Evolutionary conservation across 1,140 invertebrate genomes (phyloP).

Genomic region (Liolophura sinensis): DNA sequence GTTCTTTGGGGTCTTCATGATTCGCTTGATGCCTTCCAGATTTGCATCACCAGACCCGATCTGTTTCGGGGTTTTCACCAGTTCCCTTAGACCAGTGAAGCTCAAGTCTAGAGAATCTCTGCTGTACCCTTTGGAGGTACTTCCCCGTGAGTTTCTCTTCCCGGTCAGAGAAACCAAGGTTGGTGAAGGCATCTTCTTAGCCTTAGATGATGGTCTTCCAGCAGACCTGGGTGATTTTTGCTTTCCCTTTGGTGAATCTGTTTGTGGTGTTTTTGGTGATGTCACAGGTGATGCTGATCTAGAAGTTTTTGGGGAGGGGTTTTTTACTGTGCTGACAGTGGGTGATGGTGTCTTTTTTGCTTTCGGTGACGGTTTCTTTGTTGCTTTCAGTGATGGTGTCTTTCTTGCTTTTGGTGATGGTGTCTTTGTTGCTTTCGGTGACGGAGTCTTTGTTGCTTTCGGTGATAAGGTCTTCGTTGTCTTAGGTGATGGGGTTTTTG

Average conservation of each 20-base stretch:
- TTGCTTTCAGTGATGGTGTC: conserved; percentile 17
- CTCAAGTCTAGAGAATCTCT: not conserved
- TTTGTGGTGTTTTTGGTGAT: conserved; percentile 6
- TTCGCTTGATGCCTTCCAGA: conserved; percentile 21
- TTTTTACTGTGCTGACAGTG: conserved; percentile 2
- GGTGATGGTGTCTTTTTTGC: not conserved
- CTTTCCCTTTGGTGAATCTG: not conserved
- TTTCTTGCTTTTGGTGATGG: conserved; percentile 15
- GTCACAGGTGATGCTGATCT: conserved; percentile 9
- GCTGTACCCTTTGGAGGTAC: not conserved
- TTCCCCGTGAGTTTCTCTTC: not conserved
- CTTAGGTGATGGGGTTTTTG: conserved; percentile 4
- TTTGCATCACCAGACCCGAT: conserved; percentile 12
- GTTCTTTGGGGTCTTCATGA: conserved; percentile 28
- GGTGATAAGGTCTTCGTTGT: not conserved
- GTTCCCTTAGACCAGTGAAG: conserved; percentile 17
- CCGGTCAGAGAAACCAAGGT: conserved; percentile 5
- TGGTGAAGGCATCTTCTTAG: conserved; percentile 8
- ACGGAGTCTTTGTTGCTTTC: not conserved
- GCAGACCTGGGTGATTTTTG: conserved; percentile 11
- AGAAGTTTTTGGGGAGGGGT: conserved; percentile 8
- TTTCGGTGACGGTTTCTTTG: not conserved
- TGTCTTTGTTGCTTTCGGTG: conserved; percentile 15
- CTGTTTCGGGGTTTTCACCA: conserved; percentile 23
- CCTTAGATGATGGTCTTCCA: conserved; percentile 5